Conservation (phyloP, 2,888 invertebrate species). For the Leucophora obtusa region DNA sequence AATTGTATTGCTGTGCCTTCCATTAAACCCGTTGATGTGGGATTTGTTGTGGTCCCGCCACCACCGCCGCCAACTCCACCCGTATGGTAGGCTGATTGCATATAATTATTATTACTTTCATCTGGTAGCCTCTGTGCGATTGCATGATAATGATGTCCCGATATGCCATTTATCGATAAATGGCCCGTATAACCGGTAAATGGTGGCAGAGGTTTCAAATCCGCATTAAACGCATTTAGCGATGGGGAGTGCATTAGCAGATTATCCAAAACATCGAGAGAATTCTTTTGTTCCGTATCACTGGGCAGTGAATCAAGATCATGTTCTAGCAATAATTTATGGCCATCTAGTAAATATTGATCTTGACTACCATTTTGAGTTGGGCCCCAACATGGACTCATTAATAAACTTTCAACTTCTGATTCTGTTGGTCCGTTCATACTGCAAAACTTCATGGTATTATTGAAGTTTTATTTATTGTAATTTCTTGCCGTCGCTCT, state of each 20-base stretch:
- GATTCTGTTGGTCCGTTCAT: constrained; percentile 80
- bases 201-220: constrained; percentile 91
- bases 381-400: constrained; percentile 86
- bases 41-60: constrained; percentile 26
- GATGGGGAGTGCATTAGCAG: constrained; percentile 81
- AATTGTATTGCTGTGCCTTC: constrained; percentile 66
- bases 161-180: constrained; percentile 91
- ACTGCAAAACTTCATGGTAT: constrained; percentile 82
- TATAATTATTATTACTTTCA: constrained; percentile 86
- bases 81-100: constrained; percentile 81
- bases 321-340: constrained; percentile 81
- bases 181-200: constrained; percentile 92
- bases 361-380: constrained; percentile 79
- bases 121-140: constrained; percentile 88
- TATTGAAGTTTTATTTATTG: constrained; percentile 18
- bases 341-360: constrained; percentile 80
- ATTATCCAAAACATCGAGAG: constrained; percentile 86
- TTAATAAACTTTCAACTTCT: constrained; percentile 86
- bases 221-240: constrained; percentile 82
- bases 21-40: constrained; percentile 44
- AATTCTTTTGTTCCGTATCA: constrained; percentile 79
- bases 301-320: constrained; percentile 80
- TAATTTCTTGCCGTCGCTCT: not conserved
- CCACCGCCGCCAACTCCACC: constrained; percentile 18
- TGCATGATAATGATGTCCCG: constrained; percentile 92